A percentile compares a stretch with the other conserved stretches of the same genome.
Evolutionary conservation across 2,113 vertebrate species (phyloP).

Genomic region (Bolborhynchus lineola): DNA sequence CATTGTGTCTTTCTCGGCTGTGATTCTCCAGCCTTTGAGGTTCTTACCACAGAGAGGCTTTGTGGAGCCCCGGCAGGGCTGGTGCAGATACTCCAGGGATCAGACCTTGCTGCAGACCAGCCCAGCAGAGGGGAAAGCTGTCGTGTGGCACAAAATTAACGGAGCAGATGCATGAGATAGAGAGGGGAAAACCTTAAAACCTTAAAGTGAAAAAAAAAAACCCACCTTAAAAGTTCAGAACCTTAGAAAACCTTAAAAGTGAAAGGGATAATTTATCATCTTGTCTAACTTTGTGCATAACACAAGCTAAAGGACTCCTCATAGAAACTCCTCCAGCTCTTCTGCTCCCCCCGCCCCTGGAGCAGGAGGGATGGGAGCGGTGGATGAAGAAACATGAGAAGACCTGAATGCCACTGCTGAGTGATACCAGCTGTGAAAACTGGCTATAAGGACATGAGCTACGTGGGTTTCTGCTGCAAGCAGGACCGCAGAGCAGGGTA

Average conservation of each 20-base stretch:
- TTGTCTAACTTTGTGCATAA: background rate
- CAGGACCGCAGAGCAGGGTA: background rate
- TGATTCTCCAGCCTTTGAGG: background rate
- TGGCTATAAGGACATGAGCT: background rate
- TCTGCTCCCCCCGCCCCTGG: background rate
- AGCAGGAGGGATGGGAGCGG: background rate
- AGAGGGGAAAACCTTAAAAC: background rate
- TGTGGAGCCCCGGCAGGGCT: background rate
- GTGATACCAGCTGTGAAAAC: background rate
- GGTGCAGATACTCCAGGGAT: background rate
- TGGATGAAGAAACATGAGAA: background rate
- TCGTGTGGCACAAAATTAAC: background rate
- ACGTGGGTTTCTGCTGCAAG: background rate
- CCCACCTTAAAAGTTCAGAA: background rate
- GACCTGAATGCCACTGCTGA: background rate
- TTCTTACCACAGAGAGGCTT: background rate
- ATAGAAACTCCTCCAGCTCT: background rate
- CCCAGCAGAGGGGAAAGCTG: background rate
- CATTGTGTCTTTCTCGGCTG: background rate
- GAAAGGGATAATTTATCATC: background rate
- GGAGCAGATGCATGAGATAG: fast-evolving
- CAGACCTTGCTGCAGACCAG: background rate
- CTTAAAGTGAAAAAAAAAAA: background rate
- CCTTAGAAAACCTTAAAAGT: background rate
- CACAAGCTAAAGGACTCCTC: background rate